Evolutionary conservation across 2,113 vertebrate genomes (phyloP), one percentile per base, ranked within the genome.

Genomic region (Grus americana): DNA sequence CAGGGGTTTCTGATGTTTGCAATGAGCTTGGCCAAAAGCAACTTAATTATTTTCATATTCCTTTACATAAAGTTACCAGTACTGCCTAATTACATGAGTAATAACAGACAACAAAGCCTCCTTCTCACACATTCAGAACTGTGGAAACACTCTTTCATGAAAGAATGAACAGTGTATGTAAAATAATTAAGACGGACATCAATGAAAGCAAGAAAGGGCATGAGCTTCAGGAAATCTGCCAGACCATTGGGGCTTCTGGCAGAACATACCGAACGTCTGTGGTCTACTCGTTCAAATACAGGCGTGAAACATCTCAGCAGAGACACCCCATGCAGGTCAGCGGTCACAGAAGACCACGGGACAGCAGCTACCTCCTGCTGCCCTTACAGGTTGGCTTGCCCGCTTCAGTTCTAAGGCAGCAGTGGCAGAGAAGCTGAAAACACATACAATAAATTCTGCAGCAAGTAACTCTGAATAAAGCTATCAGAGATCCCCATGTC

Each of bases 121-220:
- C 73, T 82, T 87, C 91, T 97, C 62, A 72, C 87, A 79, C 46
- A 62, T 26, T 62, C 83, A 92, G 76, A 91, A 27, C 59, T 19
- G 38, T 67, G 74, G 74, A 78, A 85, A 54, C 27, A 19, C 63
- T 79, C 57, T 86, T 88, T 78, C 70, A 75, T 84, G 76, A 80
- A 93, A 62, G 30, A n/a, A 91, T 70, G 30, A 95, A 73, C 0
- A 0, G 49, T 26, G 42, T 18, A 79, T 58, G 76, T 68, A 76
- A 79, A 92, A 88, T 82, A 93, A 87, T 95, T 91, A 85, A 75
- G 78, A 94, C 0, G 80, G 96, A 97, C 96, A 96, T 94, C 93
- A 95, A 54, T 92, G 91, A 85, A 79, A 94, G 81, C 95, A 96
- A 97, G 96, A 95, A 96, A 80, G 62, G 73, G 78, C 88, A 93